phyloP scores from a whole-genome alignment of 1,140 invertebrate species.

The Grapholita molesta region DNA sequence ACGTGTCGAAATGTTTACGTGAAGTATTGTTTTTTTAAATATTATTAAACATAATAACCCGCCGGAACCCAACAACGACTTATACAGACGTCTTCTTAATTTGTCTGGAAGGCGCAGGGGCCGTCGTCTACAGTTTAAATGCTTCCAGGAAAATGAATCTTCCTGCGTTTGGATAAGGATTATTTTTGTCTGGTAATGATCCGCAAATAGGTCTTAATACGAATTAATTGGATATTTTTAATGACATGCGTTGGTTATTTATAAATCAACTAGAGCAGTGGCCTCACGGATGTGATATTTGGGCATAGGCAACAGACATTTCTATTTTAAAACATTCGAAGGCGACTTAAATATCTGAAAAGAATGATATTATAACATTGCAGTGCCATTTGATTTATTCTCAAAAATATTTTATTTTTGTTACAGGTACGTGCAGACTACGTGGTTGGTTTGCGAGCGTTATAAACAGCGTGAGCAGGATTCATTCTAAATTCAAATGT shows the following conservation, averaged over 20 bases:
- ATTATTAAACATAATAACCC: constrained; percentile 43
- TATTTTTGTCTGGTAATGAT: constrained; percentile 25
- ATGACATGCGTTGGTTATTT: constrained; percentile 45
- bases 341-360: neutral
- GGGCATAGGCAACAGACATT: constrained; percentile 18
- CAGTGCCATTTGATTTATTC: constrained; percentile 7
- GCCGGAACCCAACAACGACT: constrained; percentile 45
- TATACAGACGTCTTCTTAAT: constrained; percentile 41
- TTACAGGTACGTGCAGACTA: constrained; percentile 44
- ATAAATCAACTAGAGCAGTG: constrained; percentile 40
- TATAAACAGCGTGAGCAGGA: constrained; percentile 19
- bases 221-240: constrained; percentile 61
- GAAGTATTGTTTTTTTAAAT: constrained; percentile 16
- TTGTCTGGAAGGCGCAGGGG: constrained; percentile 37
- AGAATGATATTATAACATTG: neutral
- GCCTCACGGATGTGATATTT: constrained; percentile 31
- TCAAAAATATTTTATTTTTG: constrained; percentile 29
- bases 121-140: neutral
- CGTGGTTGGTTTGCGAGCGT: constrained; percentile 15
- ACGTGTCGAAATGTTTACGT: constrained; percentile 11
- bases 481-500: no score
- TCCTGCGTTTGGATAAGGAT: constrained; percentile 27
- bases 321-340: constrained; percentile 2
- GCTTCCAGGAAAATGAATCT: constrained; percentile 21
- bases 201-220: constrained; percentile 46